These are phyloP conservation scores for Iguana delicatissima DNA, from an alignment of 2,797 vertebrate species.

Conservation along the genomic window DNA sequence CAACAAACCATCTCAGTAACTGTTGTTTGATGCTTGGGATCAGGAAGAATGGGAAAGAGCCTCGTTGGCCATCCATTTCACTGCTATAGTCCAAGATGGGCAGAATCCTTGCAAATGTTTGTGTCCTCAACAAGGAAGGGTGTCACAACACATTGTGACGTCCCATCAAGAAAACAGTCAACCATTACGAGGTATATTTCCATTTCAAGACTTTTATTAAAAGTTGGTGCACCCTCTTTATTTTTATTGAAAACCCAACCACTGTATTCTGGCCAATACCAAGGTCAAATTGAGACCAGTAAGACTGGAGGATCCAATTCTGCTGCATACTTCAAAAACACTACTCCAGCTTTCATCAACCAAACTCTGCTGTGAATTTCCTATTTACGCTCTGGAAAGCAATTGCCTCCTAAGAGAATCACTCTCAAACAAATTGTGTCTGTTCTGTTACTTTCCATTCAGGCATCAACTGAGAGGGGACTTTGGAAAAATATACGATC, in stretches of 20 bases:
- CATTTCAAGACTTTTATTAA: too few relatives aligned
- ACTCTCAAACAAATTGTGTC: background rate
- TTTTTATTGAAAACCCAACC: too few relatives aligned
- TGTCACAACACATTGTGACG: too few relatives aligned
- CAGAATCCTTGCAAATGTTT: too few relatives aligned
- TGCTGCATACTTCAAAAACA: background rate
- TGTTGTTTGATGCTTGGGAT: background rate
- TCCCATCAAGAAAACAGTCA: too few relatives aligned
- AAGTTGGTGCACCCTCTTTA: too few relatives aligned
- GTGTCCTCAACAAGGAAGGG: too few relatives aligned
- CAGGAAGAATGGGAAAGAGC: background rate
- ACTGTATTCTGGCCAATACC: background rate
- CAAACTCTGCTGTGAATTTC: background rate
- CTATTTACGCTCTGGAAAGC: background rate
- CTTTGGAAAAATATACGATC: slow-evolving; percentile 25
- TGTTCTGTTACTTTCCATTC: slow-evolving; percentile 22
- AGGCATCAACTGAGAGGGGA: background rate
- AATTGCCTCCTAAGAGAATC: slow-evolving; percentile 16
- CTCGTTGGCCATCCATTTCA: too few relatives aligned
- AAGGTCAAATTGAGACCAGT: background rate
- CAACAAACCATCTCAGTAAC: too few relatives aligned
- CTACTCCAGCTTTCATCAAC: background rate
- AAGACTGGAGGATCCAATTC: background rate
- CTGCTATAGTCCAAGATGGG: background rate
- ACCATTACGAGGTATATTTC: too few relatives aligned